Evolutionary conservation across 2,113 vertebrate genomes (phyloP).

Genomic region (Zosterops hypoxanthus): DNA sequence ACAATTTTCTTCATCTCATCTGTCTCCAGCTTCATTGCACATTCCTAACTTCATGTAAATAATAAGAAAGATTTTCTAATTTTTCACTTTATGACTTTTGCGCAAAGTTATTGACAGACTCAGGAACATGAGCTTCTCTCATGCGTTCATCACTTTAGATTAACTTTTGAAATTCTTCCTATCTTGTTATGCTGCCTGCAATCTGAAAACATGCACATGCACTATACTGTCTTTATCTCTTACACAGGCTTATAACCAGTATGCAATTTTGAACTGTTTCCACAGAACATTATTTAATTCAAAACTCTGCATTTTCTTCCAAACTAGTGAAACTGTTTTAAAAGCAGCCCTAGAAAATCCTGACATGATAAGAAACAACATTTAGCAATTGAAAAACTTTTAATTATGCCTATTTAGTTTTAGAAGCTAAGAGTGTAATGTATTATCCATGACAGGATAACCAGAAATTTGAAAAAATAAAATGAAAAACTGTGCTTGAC

Average conservation of each 20-base stretch:
- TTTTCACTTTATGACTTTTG: slow-evolving; percentile 19
- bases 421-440: background rate
- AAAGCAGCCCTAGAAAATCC: background rate
- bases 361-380: slow-evolving; percentile 6
- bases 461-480: background rate
- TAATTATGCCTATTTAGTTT: slow-evolving; percentile 23
- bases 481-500: background rate
- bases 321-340: background rate
- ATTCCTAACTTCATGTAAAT: slow-evolving; percentile 46
- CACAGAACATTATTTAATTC: background rate
- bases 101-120: background rate
- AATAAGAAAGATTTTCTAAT: slow-evolving; percentile 22
- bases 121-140: background rate
- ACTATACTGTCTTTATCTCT: background rate
- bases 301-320: background rate
- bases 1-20: slow-evolving; percentile 58
- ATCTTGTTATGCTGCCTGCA: background rate
- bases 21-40: slow-evolving; percentile 50
- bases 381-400: background rate
- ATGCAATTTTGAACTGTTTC: background rate
- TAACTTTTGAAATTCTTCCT: background rate
- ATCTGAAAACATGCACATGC: background rate
- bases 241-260: background rate
- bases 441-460: background rate
- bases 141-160: background rate